These are phyloP conservation scores for Parasteatoda lunata DNA, from an alignment of 2,888 invertebrate species.

Conservation along the genomic window DNA sequence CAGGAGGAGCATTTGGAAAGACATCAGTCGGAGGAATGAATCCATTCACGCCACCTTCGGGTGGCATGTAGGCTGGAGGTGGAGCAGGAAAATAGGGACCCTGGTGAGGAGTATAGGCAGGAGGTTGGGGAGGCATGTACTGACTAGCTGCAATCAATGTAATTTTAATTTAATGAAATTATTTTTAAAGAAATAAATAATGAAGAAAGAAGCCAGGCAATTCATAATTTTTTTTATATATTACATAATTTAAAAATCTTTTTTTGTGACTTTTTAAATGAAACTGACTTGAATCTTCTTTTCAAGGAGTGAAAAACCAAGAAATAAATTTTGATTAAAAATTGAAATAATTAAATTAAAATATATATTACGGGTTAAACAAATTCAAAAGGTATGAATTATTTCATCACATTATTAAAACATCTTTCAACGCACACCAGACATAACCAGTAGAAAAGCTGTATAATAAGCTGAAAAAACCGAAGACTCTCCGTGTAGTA, in stretches of 20 bases:
- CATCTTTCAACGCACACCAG: too few species aligned
- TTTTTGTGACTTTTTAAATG: neutral
- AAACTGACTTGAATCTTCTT: neutral
- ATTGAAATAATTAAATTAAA: too few species aligned
- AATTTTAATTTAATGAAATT: slow-evolving; percentile 16
- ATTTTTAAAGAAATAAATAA: slow-evolving; percentile 60
- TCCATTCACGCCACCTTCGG: slow-evolving; percentile 91
- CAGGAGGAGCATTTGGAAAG: slow-evolving; percentile 78
- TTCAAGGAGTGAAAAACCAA: neutral
- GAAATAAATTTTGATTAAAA: too few species aligned
- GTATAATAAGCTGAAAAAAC: too few species aligned
- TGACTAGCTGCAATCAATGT: slow-evolving; percentile 78
- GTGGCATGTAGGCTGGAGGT: slow-evolving; percentile 91
- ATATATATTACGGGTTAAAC: too few species aligned
- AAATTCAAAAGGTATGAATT: too few species aligned
- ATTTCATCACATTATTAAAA: too few species aligned
- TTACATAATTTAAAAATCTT: neutral
- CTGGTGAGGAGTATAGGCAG: slow-evolving; percentile 86
- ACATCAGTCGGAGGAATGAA: slow-evolving; percentile 90
- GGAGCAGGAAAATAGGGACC: slow-evolving; percentile 82
- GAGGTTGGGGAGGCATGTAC: slow-evolving; percentile 81
- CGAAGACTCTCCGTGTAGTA: too few species aligned
- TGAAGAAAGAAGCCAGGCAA: neutral
- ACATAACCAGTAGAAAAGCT: too few species aligned
- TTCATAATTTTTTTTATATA: neutral